These are phyloP conservation scores for Phengaris arion DNA, from an alignment of 2,888 invertebrate genomes.

Conservation along the genomic window DNA sequence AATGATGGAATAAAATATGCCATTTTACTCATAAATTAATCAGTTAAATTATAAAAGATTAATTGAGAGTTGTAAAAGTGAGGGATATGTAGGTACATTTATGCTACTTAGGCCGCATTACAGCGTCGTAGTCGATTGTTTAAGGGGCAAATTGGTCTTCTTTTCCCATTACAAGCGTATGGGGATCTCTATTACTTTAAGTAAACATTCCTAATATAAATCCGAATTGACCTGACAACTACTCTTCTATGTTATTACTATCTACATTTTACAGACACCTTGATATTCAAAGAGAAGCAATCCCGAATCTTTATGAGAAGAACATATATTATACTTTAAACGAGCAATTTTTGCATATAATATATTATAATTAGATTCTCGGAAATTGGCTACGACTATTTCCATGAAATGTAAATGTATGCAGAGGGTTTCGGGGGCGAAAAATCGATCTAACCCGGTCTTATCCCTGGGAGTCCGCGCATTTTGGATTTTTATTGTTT, in stretches of 20 bases:
- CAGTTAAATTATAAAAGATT: too few species aligned
- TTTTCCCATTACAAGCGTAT: constrained; percentile 54
- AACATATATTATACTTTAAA: neutral
- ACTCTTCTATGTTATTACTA: constrained; percentile 62
- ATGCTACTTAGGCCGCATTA: constrained; percentile 66
- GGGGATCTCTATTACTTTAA: constrained; percentile 38
- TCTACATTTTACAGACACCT: constrained; percentile 63
- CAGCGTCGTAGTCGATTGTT: constrained; percentile 65
- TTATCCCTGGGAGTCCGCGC: too few species aligned
- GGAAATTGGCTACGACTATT: too few species aligned
- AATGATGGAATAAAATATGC: too few species aligned
- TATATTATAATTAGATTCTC: too few species aligned
- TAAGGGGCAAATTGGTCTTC: constrained; percentile 67
- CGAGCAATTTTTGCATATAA: too few species aligned
- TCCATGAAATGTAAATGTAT: too few species aligned
- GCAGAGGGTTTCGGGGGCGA: too few species aligned
- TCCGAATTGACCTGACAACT: constrained; percentile 66
- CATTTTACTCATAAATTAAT: too few species aligned
- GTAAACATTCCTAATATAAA: constrained; percentile 53
- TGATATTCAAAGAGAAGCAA: constrained; percentile 35
- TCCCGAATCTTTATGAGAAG: constrained; percentile 3
- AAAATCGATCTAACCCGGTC: too few species aligned
- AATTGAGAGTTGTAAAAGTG: neutral
- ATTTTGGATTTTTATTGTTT: too few species aligned
- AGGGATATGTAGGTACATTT: constrained; percentile 48